phyloP scores from a whole-genome alignment of 2,113 vertebrate genomes.

The Galeopterus variegatus region DNA sequence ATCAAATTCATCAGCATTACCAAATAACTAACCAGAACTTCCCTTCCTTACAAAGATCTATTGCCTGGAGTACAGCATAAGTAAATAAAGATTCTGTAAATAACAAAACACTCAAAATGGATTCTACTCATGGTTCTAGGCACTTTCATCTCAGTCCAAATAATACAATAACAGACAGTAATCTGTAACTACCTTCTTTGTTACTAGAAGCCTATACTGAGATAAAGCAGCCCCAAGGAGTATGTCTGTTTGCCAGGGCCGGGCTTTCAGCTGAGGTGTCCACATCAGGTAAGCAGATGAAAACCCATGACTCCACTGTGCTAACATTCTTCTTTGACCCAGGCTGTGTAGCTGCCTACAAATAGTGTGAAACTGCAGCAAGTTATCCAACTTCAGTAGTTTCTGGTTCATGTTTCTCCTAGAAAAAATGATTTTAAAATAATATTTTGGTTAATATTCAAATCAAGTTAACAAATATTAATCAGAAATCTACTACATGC shows the following conservation, averaged over 20 bases:
- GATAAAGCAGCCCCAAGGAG: constrained; percentile 14
- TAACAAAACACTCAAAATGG: constrained; percentile 51
- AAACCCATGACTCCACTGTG: constrained; percentile 38
- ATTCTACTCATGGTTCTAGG: neutral
- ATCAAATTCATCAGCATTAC: constrained; percentile 33
- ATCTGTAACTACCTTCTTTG: constrained; percentile 75
- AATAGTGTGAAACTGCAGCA: constrained; percentile 61
- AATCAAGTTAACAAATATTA: constrained; percentile 55
- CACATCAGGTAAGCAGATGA: neutral
- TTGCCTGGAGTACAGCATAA: neutral
- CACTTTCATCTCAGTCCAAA: constrained; percentile 15
- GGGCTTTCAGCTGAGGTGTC: neutral
- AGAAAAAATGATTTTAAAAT: constrained; percentile 17
- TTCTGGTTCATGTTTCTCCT: constrained; percentile 81
- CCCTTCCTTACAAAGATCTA: constrained; percentile 19
- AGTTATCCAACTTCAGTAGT: constrained; percentile 76
- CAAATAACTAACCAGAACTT: constrained; percentile 19
- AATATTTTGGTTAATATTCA: constrained; percentile 57
- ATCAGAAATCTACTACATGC: neutral
- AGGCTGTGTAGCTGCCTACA: constrained; percentile 67
- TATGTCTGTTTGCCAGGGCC: neutral
- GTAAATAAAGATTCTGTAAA: constrained; percentile 30
- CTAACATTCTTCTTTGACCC: constrained; percentile 48
- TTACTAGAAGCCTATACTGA: constrained; percentile 71
- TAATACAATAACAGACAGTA: neutral